These are phyloP conservation scores for Amiota mariae DNA, from an alignment of 2,888 invertebrate genomes.

Conservation along the genomic window DNA sequence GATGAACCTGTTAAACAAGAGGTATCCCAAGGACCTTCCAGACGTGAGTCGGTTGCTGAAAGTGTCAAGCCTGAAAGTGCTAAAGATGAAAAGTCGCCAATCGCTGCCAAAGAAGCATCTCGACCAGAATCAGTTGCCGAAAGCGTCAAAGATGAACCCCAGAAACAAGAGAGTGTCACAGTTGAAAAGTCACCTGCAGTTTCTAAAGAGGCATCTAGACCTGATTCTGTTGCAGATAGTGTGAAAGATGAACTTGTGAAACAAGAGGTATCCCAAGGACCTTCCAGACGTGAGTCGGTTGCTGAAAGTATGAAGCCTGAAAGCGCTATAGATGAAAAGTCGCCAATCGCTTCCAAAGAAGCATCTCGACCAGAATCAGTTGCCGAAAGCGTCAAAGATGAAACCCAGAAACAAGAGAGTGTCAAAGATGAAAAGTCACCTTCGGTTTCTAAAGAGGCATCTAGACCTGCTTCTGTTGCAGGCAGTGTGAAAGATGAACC, in stretches of 20 bases:
- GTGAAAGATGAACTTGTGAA: no score
- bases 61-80: no score
- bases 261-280: no score
- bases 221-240: no score
- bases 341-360: no score
- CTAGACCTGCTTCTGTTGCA: slow-evolving; percentile 2
- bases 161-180: no score
- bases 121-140: slow-evolving; percentile 30
- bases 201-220: slow-evolving; percentile 39
- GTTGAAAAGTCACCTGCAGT: slow-evolving; percentile 21
- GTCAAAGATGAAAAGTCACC: not conserved
- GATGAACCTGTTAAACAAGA: slow-evolving; percentile 23
- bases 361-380: no score
- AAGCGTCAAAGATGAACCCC: slow-evolving; percentile 14
- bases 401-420: not conserved
- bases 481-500: slow-evolving; percentile 24
- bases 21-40: slow-evolving; percentile 40
- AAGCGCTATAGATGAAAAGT: no score
- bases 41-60: slow-evolving; percentile 13
- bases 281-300: no score
- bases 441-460: slow-evolving; percentile 11
- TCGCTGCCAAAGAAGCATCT: slow-evolving; percentile 5
- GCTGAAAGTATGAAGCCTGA: slow-evolving; percentile 35
- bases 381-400: slow-evolving; percentile 18
- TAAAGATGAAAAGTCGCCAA: not conserved